Percentiles rank a stretch among this genome's conserved stretches.
Evolutionary conservation across 2,797 vertebrate species (phyloP).

Genomic region (Spinus olivaceus): DNA sequence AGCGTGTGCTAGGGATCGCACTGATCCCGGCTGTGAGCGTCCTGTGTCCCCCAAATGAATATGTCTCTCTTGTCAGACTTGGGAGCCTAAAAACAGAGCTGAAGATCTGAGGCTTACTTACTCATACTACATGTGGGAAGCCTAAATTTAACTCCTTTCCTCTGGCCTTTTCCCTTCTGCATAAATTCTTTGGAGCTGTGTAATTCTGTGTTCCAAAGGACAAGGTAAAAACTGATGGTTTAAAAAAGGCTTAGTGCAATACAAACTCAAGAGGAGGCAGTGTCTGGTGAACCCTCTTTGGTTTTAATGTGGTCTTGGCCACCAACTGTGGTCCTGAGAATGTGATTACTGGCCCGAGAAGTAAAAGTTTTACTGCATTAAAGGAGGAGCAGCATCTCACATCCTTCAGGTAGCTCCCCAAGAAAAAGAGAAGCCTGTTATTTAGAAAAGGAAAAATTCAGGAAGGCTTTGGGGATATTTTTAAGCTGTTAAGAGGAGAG

Average conservation of each 20-base stretch:
- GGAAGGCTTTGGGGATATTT: neutral
- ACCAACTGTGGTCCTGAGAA: constrained; percentile 6
- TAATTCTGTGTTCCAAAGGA: neutral
- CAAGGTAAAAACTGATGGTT: constrained; percentile 9
- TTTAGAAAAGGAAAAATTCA: neutral
- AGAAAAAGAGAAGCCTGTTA: neutral
- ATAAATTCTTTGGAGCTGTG: neutral
- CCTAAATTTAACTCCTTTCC: constrained; percentile 43
- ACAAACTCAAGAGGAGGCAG: neutral
- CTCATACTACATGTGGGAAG: neutral
- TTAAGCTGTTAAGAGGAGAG: neutral
- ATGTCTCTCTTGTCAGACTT: neutral
- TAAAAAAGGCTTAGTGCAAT: neutral
- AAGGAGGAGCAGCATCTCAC: neutral
- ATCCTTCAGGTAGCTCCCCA: neutral
- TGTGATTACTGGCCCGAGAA: neutral
- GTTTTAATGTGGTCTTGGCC: constrained; percentile 3
- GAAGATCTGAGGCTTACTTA: neutral
- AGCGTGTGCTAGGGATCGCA: rapidly evolving
- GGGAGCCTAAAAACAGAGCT: neutral
- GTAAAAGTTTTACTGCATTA: neutral
- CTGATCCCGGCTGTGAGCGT: rapidly evolving
- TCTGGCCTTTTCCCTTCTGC: neutral
- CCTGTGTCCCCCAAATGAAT: neutral
- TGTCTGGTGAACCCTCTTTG: neutral